A percentile compares a stretch with the other conserved stretches of the same genome.
Conservation (phyloP, 2,888 invertebrate genomes). For the Athalia cordata region DNA sequence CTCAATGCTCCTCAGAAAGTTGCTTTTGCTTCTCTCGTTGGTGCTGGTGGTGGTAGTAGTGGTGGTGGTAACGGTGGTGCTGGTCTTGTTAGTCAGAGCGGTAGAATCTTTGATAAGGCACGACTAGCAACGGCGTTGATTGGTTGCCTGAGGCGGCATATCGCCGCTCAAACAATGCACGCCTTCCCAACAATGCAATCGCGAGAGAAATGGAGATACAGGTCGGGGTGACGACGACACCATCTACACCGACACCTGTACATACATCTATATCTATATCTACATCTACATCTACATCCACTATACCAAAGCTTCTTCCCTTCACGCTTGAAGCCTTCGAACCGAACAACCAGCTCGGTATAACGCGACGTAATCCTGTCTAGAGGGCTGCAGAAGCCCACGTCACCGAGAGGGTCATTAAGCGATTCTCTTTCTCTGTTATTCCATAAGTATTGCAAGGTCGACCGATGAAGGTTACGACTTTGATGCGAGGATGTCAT, state of each 20-base stretch:
- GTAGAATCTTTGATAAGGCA: conserved; percentile 65
- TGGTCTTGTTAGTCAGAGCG: conserved; percentile 52
- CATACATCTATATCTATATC: conserved; percentile 6
- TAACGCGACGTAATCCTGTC: no score
- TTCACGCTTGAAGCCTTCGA: no score
- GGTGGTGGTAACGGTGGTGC: conserved; percentile 18
- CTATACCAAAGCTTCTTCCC: neutral
- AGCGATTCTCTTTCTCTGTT: no score
- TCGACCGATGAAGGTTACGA: no score
- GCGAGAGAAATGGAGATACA: conserved; percentile 62
- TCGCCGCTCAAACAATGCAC: conserved; percentile 68
- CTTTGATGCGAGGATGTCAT: no score
- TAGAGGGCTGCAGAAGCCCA: no score
- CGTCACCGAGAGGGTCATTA: no score
- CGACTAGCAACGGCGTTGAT: conserved; percentile 65
- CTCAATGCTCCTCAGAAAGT: no score
- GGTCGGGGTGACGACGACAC: neutral
- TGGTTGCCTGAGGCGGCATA: conserved; percentile 66
- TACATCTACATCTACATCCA: conserved; percentile 1
- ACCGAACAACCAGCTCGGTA: no score
- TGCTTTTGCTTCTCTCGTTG: neutral
- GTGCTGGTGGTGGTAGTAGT: neutral
- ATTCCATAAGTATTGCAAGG: no score
- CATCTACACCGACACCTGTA: neutral
- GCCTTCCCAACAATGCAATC: conserved; percentile 68